A percentile compares a stretch with the other conserved stretches of the same genome.
phyloP scores from a whole-genome alignment of 2,888 invertebrate genomes.

The Ophioninae sp. region DNA sequence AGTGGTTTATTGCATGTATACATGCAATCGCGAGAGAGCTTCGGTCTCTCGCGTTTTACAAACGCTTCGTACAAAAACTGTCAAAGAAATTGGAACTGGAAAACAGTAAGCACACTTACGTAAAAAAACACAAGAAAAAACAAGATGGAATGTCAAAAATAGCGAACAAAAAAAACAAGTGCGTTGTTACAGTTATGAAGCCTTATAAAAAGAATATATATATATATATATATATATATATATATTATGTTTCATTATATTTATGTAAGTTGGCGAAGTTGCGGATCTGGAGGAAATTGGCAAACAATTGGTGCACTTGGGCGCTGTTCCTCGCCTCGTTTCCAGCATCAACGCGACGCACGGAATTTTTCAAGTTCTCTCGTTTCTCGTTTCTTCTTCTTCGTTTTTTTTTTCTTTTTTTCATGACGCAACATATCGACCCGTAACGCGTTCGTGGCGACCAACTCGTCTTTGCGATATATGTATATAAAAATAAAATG shows the following conservation, averaged over 20 bases:
- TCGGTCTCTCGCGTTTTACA: conserved; percentile 34
- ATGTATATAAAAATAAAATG: conserved; percentile 40
- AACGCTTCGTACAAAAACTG: conserved; percentile 41
- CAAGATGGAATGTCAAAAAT: not conserved
- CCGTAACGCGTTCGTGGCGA: conserved; percentile 7
- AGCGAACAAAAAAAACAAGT: not conserved
- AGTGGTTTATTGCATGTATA: conserved; percentile 55
- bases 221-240: not conserved
- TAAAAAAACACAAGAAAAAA: conserved; percentile 32
- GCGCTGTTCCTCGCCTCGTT: conserved; percentile 17
- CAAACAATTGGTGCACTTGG: conserved; percentile 25
- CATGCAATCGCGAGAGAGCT: conserved; percentile 14
- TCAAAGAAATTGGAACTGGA: not conserved
- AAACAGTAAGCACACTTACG: not conserved
- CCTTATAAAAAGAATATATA: conserved; percentile 30
- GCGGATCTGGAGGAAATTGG: conserved; percentile 14
- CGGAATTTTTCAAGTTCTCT: conserved; percentile 3
- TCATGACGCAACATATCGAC: conserved; percentile 32
- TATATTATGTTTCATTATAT: not conserved
- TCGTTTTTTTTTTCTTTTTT: conserved; percentile 17
- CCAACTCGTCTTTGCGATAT: not conserved
- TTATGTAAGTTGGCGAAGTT: conserved; percentile 12
- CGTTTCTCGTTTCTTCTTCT: not conserved
- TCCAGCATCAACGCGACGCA: conserved; percentile 22
- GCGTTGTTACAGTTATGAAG: conserved; percentile 16